Evolutionary conservation across 37 sponge, comb jelly and placozoan species (phyloP), one percentile per base, ranked within the genome.

Genomic region (Petrosia ficiformis): DNA sequence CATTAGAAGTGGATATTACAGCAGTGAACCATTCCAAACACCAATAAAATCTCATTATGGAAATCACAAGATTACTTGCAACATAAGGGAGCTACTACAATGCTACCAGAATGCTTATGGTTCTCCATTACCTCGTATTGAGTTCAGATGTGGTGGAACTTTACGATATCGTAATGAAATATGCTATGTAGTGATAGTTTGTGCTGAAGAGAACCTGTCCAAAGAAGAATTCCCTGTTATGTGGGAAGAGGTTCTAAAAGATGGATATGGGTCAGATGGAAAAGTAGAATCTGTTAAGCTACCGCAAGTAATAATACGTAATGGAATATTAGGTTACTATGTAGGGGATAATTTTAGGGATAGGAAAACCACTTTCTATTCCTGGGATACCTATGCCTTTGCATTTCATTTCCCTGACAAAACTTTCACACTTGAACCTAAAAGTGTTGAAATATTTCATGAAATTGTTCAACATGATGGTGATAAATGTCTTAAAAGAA

Each of bases 121-220:
- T 19, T 14, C 14, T 48, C 54, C 8, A 48, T 14, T 48, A 48
- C 54, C 54, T 14, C 8, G 14, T 8, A 48, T 48, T 19, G 54
- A 48, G 14, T n/a, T 61, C n/a, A 24, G 63, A n/a, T 26, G 22
- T 61, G 63, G 63, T 26, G 63, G 63, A 8, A 61, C 63, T 26
- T n/a, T 61, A 26, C 63, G 63, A 22, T 61, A 61, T 61, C 11
- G n/a, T 11, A 8, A 22, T 26, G 28, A 61, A 29, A 61, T 61
- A n/a, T 61, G 63, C 26, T n/a, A 61, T n/a, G 63, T 61, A 6
- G n/a, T 61, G 28, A 61, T 61, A 61, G n/a, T 61, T 5, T n/a
- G 28, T 22, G 5, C 63, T n/a, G 63, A 61, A 29, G 25, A 26
- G 6, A 5, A 6, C 5, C 28, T 5, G 11, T 24, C 11, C 28